Base-by-base conservation (phyloP, 2,888 invertebrate genomes). In the Cheilosia soror region DNA sequence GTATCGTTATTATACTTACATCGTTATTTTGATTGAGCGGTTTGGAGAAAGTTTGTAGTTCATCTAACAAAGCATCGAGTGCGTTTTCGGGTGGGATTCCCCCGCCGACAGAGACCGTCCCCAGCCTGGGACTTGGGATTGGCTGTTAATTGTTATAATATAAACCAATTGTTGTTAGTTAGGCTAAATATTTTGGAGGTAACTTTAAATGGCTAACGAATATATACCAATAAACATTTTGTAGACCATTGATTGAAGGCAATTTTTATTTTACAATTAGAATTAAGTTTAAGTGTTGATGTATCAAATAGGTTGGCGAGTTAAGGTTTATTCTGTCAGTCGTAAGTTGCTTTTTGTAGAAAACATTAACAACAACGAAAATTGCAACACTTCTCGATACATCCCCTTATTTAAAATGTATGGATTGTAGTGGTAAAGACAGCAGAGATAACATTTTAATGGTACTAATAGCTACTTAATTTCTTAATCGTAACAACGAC, bases 61-160 rank as follows among this genome's bases (percentile, higher is more conserved):
- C 97, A 93, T 97, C 97, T 96, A 98, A 93, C 96, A 98, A 93
- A 95, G 97, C 97, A 95, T 98, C 98, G 96, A 98, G 97, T 95
- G 97, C 97, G 96, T 97, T 98, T 95, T 97, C 97, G 94, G 97
- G 92, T 91, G 92, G 91, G 92, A 91, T 88, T 93, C 93, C 91
- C 93, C 92, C 92, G 93, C 94, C 93, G 93, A 93, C 89, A 93
- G 93, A 88, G 93, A 93, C 91, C 93, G 93, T 88, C 93, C 94
- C 93, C 94, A 95, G 90, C 93, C 94, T 92, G 93, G 93, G 93
- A 93, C 93, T 93, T 93, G 93, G 93, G 94, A 94, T 93, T 94
- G 94, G 93, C 94, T 94, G 89, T 89, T 88, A 87, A 88, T 87
- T 65, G 75, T 73, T 58, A 68, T 47, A 88, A 87, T 77, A 33